These are phyloP conservation scores for Tetranychus urticae DNA, from an alignment of 1,140 invertebrate species.

Conservation along the genomic window DNA sequence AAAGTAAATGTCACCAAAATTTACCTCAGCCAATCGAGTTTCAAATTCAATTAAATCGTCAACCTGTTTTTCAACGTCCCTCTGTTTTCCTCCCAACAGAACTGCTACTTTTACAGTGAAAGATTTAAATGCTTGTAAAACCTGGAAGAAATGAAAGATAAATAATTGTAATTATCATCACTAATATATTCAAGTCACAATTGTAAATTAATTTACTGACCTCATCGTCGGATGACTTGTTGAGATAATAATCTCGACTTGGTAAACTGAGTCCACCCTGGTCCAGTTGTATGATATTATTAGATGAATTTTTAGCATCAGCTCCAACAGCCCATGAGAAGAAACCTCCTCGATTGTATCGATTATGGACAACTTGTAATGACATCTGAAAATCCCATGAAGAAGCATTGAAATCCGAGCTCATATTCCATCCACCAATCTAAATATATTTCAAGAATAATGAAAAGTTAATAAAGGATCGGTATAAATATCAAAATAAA, in stretches of 20 bases:
- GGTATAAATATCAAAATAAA: no score
- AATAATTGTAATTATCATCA: neutral
- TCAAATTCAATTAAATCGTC: constrained; percentile 53
- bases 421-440: constrained; percentile 17
- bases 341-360: constrained; percentile 60
- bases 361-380: constrained; percentile 55
- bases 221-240: constrained; percentile 37
- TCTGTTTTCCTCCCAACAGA: constrained; percentile 56
- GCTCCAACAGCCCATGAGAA: constrained; percentile 76
- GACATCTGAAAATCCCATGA: constrained; percentile 49
- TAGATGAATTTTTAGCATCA: constrained; percentile 70
- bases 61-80: constrained; percentile 42
- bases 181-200: neutral
- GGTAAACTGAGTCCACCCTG: constrained; percentile 71
- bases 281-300: constrained; percentile 69
- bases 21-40: constrained; percentile 37
- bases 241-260: constrained; percentile 71
- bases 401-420: constrained; percentile 22
- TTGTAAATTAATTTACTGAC: constrained; percentile 8
- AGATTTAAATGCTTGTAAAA: constrained; percentile 57
- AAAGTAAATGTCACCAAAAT: no score
- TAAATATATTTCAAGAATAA: constrained; percentile 1
- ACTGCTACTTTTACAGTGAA: constrained; percentile 78
- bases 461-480: no score
- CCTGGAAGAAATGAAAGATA: constrained; percentile 25